These are phyloP conservation scores for Pterocles gutturalis DNA, from an alignment of 2,113 vertebrate species.

Conservation along the genomic window DNA sequence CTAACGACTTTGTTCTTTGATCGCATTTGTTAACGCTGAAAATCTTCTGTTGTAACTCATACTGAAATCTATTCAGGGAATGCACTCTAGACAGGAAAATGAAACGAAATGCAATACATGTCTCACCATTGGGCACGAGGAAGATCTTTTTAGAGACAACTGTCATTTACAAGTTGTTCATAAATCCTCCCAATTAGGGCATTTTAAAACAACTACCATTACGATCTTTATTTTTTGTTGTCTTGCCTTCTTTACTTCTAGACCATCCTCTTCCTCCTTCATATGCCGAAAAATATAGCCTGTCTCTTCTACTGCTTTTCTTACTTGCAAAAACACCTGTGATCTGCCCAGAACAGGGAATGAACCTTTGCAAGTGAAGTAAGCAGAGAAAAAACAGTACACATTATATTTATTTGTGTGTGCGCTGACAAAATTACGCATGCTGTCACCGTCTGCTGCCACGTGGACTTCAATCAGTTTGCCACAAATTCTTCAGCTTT, in stretches of 20 bases:
- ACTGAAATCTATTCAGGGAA: background rate
- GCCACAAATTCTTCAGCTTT: background rate
- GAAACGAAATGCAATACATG: background rate
- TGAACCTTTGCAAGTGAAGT: background rate
- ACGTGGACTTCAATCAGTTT: background rate
- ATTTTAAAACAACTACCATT: slow-evolving; percentile 6
- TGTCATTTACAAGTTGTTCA: slow-evolving; percentile 3
- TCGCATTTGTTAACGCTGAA: background rate
- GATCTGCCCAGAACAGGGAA: background rate
- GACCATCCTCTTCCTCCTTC: background rate
- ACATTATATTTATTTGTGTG: background rate
- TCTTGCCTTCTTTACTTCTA: background rate
- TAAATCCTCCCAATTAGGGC: slow-evolving; percentile 1
- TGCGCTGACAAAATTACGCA: background rate
- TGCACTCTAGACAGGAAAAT: slow-evolving; percentile 11
- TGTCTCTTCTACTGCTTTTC: background rate
- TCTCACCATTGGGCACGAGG: background rate
- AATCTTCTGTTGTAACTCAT: background rate
- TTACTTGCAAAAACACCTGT: background rate
- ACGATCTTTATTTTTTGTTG: background rate
- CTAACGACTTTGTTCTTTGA: slow-evolving; percentile 13
- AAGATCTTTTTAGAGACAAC: background rate
- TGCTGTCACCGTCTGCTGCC: background rate
- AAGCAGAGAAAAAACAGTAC: background rate
- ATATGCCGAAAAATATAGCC: background rate